Evolutionary conservation across 2,888 invertebrate species (phyloP).

Genomic region (Luperina testacea): DNA sequence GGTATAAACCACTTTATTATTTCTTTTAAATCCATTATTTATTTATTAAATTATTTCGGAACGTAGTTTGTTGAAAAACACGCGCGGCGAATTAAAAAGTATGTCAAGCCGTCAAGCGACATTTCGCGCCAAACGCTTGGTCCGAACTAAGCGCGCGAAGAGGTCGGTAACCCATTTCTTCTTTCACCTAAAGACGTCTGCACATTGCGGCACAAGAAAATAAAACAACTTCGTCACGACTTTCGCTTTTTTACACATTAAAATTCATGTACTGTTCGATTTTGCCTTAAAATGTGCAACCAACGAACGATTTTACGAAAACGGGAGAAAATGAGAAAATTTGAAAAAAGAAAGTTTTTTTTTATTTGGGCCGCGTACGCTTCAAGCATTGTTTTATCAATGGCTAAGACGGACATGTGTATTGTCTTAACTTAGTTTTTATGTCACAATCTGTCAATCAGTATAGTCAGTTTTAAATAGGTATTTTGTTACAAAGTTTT

Average conservation of each 20-base stretch:
- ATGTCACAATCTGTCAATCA: conserved; percentile 30
- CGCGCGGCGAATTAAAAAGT: conserved; percentile 29
- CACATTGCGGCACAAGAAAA: conserved; percentile 58
- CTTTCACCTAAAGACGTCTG: conserved; percentile 77
- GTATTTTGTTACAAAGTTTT: conserved; percentile 3
- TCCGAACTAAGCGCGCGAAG: conserved; percentile 74
- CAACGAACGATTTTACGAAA: conserved; percentile 45
- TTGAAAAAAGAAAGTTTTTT: conserved; percentile 64
- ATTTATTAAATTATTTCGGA: conserved; percentile 39
- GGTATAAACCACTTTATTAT: conserved; percentile 88
- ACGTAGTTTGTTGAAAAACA: conserved; percentile 26
- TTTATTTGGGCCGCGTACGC: conserved; percentile 42
- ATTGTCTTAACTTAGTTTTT: conserved; percentile 39
- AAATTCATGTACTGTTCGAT: conserved; percentile 75
- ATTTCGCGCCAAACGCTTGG: conserved; percentile 74
- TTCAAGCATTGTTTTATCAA: conserved; percentile 20
- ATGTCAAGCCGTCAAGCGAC: conserved; percentile 68
- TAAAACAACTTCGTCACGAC: conserved; percentile 59
- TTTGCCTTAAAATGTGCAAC: conserved; percentile 62
- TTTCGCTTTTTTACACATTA: conserved; percentile 78
- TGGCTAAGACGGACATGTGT: conserved; percentile 21
- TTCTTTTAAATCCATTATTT: conserved; percentile 87
- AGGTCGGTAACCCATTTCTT: conserved; percentile 78
- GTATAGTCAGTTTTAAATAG: conserved; percentile 3
- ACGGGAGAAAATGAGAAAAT: conserved; percentile 53